Base-by-base conservation (phyloP, 2,888 invertebrate genomes). In the Leptarthrus brevirostris region DNA sequence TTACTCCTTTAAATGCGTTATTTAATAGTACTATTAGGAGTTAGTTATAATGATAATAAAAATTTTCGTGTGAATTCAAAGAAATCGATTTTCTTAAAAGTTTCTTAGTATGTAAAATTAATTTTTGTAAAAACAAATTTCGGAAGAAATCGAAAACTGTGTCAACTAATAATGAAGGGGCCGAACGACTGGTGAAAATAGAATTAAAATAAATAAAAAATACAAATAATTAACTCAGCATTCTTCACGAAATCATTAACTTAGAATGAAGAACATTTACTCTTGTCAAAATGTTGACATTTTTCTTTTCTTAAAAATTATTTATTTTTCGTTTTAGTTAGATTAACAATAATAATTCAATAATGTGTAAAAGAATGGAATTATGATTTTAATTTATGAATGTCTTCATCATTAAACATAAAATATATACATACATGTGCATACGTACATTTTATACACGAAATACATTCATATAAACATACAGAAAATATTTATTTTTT, bases 401-500 rank as follows among this genome's bases (percentile, higher is more conserved):
- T n/a, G n/a, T 49, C 52, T 49, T 49, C 47, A 49, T 16, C 34
- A 30, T 26, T 49, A 69, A 52, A 52, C 20, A 47, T 34, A 52
- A 69, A 49, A 12, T 52, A 52, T 52, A 69, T 52, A 52, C 49
- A 69, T 69, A 52, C 69, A 69, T 22, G 14, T 34, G 18, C 69
- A 69, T 69, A 52, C 22, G 20, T 44, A 64, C 26, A 64, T 70
- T 52, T 52, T 70, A 8, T 70, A 70, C 70, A 70, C 70, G 24
- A 53, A 52, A 53, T 52, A 70, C 71, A 56, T 56, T 40, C 71
- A 54, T 71, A 56, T 12, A 56, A 30, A 71, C 24, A 71, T 40
- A 71, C 54, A 71, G 24, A 54, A 70, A 71, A 71, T 70, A 70
- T 71, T 71, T 71, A 71, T 71, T 69, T 69, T 69, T 69, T 69